A percentile compares a stretch with the other conserved stretches of the same genome.
Conservation (phyloP, 1,140 invertebrate genomes). For the Dysdera silvatica region DNA sequence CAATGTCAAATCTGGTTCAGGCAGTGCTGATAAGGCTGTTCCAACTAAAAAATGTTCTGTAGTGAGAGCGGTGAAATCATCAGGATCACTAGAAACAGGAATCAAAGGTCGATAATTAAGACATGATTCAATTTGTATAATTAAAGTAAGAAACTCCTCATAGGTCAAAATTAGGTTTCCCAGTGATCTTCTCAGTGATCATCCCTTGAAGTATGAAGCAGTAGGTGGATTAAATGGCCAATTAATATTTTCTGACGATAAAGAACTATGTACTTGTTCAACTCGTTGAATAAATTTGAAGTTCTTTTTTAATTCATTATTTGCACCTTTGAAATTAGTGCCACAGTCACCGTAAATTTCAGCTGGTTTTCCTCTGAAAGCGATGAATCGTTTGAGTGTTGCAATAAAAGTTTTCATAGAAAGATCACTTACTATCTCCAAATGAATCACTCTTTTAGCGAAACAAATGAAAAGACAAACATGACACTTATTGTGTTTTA, state of each 20-base stretch:
- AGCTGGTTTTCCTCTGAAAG: neutral
- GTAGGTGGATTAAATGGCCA: slow-evolving; percentile 43
- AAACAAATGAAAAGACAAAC: slow-evolving; percentile 4
- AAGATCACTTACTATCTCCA: slow-evolving; percentile 2
- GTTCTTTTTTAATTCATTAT: neutral
- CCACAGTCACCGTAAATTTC: neutral
- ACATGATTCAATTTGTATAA: slow-evolving; percentile 38
- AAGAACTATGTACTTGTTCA: neutral
- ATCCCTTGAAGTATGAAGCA: slow-evolving; percentile 39
- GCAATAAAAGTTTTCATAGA: neutral
- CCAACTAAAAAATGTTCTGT: slow-evolving; percentile 33
- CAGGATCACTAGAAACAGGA: slow-evolving; percentile 36
- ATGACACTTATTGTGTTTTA: neutral
- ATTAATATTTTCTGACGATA: neutral
- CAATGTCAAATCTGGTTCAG: no score
- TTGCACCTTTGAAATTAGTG: neutral
- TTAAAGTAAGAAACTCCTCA: slow-evolving; percentile 37
- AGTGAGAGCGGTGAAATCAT: slow-evolving; percentile 37
- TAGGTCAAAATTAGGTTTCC: slow-evolving; percentile 27
- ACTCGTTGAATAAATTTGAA: neutral
- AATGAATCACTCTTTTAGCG: neutral
- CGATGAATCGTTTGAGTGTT: neutral
- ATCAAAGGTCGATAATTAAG: slow-evolving; percentile 38
- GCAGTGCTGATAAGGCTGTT: neutral
- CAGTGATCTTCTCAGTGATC: slow-evolving; percentile 25